Conservation (phyloP, 2,888 invertebrate genomes). For the Myopa testacea region DNA sequence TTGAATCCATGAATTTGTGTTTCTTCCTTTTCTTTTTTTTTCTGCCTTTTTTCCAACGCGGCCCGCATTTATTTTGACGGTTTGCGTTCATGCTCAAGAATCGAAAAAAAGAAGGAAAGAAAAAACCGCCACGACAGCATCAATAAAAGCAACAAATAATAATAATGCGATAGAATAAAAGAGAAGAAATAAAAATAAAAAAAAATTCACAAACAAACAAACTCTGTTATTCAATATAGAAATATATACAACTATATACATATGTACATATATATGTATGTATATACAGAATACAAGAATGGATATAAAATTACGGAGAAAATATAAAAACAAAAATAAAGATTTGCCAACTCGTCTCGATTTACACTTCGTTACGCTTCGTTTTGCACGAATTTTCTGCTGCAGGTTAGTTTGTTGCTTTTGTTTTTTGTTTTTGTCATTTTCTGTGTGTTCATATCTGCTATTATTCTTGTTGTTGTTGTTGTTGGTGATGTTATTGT, state of each 20-base stretch:
- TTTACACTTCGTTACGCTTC: constrained; percentile 30
- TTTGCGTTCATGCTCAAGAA: neutral
- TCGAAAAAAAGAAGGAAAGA: neutral
- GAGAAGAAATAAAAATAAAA: neutral
- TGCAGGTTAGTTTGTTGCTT: constrained; percentile 1
- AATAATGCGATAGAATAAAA: neutral
- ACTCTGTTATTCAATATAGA: neutral
- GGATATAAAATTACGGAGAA: neutral
- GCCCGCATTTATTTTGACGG: neutral
- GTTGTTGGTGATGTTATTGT: constrained; percentile 19
- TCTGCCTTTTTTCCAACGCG: neutral
- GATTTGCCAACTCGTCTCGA: constrained; percentile 27
- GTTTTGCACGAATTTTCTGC: constrained; percentile 24
- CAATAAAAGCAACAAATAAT: neutral
- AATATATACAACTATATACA: neutral
- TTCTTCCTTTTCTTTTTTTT: neutral
- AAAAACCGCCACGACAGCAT: neutral
- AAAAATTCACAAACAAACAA: neutral
- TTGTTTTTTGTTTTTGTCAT: neutral
- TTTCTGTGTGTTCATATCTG: neutral
- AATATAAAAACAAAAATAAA: constrained; percentile 6
- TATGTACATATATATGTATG: neutral
- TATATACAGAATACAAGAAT: neutral
- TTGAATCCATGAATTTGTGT: neutral
- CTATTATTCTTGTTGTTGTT: neutral